Evolutionary conservation across 1,140 invertebrate species (phyloP).

Genomic region (Brachionus paranguensis): DNA sequence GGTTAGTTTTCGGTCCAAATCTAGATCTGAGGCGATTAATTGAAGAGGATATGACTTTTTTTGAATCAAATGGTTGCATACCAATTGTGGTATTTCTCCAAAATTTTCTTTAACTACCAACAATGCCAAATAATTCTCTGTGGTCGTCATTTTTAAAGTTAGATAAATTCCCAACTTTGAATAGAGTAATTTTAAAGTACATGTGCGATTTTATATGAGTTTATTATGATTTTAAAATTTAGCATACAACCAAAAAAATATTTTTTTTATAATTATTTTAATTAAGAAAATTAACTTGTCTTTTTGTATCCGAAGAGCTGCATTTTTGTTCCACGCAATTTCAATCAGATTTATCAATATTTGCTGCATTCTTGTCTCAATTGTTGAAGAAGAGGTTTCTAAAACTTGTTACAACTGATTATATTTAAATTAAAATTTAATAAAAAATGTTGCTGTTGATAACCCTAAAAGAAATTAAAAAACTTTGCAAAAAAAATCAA

Average conservation of each 20-base stretch:
- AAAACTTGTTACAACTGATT: too few species aligned
- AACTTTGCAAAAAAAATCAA: too few species aligned
- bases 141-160: constrained; percentile 10
- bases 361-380: too few species aligned
- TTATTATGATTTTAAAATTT: background rate
- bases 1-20: background rate
- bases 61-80: constrained; percentile 14
- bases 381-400: too few species aligned
- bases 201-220: background rate
- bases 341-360: background rate
- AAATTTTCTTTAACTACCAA: constrained; percentile 17
- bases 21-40: background rate
- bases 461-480: too few species aligned
- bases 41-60: constrained; percentile 1
- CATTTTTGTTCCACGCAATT: background rate
- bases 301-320: background rate
- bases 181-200: background rate
- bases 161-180: background rate
- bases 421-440: too few species aligned
- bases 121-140: background rate
- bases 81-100: background rate
- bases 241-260: background rate
- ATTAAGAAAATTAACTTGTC: background rate
- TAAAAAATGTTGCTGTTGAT: too few species aligned
- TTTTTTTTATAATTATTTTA: background rate